These are phyloP conservation scores for Cataglyphis hispanica DNA, from an alignment of 1,140 invertebrate species.

Conservation along the genomic window DNA sequence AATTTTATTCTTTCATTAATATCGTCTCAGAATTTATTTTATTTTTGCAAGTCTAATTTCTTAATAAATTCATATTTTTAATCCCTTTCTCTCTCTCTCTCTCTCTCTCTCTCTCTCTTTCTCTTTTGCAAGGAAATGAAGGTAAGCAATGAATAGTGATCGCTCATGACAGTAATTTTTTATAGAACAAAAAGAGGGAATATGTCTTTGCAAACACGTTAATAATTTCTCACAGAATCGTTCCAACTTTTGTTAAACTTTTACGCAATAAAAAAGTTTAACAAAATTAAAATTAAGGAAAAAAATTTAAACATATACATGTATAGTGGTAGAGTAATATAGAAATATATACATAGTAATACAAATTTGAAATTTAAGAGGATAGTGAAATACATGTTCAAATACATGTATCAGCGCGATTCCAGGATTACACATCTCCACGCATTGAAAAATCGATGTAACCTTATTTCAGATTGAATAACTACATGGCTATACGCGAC, in stretches of 20 bases:
- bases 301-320: no score
- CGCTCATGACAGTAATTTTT: neutral
- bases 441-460: constrained; percentile 63
- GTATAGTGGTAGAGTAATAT: no score
- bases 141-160: neutral
- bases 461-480: constrained; percentile 68
- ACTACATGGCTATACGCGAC: constrained; percentile 27
- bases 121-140: neutral
- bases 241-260: neutral
- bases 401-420: constrained; percentile 9
- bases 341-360: no score
- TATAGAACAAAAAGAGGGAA: neutral
- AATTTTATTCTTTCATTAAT: neutral
- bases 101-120: no score
- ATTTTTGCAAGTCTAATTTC: neutral
- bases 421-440: constrained; percentile 36
- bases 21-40: neutral
- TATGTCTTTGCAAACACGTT: neutral
- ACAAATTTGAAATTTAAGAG: no score
- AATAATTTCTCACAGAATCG: neutral
- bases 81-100: no score
- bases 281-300: no score
- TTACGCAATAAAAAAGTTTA: neutral
- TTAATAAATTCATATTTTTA: neutral
- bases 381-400: neutral